These are phyloP conservation scores for Pyrocoelia pectoralis DNA, from an alignment of 2,888 invertebrate species.

Conservation along the genomic window DNA sequence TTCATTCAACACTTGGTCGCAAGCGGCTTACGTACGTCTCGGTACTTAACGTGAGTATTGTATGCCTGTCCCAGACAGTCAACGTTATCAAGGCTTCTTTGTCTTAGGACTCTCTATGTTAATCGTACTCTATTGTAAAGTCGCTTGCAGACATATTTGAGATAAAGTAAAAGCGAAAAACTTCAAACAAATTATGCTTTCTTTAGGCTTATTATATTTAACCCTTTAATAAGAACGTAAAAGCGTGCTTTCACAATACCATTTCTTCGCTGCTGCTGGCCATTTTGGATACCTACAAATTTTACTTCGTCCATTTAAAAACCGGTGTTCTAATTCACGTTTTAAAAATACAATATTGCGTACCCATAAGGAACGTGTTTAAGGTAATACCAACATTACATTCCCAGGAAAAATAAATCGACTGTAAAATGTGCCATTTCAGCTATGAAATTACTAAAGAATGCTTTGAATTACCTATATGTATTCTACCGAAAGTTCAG, in stretches of 20 bases:
- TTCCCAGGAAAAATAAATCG: too few relatives aligned
- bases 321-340: too few relatives aligned
- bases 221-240: neutral
- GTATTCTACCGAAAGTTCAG: too few relatives aligned
- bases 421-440: too few relatives aligned
- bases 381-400: too few relatives aligned
- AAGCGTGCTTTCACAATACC: neutral
- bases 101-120: conserved; percentile 57
- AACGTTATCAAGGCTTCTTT: conserved; percentile 55
- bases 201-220: conserved; percentile 6
- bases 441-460: too few relatives aligned
- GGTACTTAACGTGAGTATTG: conserved; percentile 56
- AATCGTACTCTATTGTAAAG: conserved; percentile 56
- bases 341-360: too few relatives aligned
- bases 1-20: conserved; percentile 44
- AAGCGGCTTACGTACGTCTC: conserved; percentile 52
- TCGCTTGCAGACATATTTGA: conserved; percentile 47
- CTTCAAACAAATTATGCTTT: conserved; percentile 27
- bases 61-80: conserved; percentile 57
- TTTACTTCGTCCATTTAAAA: too few relatives aligned
- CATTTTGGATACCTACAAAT: too few relatives aligned
- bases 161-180: conserved; percentile 24
- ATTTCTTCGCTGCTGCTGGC: neutral
- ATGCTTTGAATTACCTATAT: too few relatives aligned
- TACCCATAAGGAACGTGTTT: too few relatives aligned